These are phyloP conservation scores for Tragopan temminckii DNA, from an alignment of 2,797 vertebrate species.

Conservation along the genomic window DNA sequence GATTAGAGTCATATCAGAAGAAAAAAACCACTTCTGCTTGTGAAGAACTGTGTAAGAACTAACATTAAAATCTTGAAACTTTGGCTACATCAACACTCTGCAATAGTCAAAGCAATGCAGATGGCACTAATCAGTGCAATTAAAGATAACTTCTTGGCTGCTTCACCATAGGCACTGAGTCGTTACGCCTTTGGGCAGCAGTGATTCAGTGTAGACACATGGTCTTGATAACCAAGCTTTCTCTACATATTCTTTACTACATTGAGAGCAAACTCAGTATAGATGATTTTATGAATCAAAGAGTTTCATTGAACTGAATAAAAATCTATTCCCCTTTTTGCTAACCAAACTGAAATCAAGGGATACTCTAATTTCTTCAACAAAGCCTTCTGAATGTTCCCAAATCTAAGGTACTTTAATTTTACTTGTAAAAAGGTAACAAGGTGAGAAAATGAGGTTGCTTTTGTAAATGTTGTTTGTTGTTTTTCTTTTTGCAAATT, in stretches of 20 bases:
- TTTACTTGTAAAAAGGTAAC: not conserved
- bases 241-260: not conserved
- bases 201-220: not conserved
- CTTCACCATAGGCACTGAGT: not conserved
- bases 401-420: not conserved
- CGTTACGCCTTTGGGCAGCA: not conserved
- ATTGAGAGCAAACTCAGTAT: not conserved
- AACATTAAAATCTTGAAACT: not conserved
- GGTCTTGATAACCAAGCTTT: not conserved
- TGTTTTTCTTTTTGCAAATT: not conserved
- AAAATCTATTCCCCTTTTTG: not conserved
- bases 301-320: not conserved
- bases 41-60: not conserved
- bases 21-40: not conserved
- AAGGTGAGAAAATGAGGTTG: not conserved
- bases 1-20: not conserved
- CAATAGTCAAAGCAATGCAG: not conserved
- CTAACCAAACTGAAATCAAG: not conserved
- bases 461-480: too few relatives aligned
- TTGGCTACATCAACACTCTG: not conserved
- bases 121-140: not conserved
- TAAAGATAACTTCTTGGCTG: not conserved
- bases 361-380: not conserved
- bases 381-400: not conserved
- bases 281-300: not conserved